These are phyloP conservation scores for Ormyrus pomaceus DNA, from an alignment of 2,888 invertebrate species.

Conservation along the genomic window DNA sequence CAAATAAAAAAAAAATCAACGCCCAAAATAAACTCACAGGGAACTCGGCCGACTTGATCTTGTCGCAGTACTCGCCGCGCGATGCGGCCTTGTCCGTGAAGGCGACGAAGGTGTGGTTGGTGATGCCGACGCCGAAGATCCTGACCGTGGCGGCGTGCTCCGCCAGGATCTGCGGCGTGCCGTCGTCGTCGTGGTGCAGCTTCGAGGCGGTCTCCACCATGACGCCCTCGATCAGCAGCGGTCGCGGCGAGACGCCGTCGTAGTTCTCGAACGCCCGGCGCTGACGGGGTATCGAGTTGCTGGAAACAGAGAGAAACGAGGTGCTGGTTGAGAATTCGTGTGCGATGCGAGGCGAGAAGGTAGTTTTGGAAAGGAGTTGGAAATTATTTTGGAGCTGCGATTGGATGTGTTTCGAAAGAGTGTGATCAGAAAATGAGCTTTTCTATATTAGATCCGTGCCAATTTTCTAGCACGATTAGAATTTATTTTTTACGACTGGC, in stretches of 20 bases:
- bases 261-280: background rate
- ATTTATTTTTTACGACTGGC: too few relatives aligned
- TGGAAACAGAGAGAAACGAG: too few relatives aligned
- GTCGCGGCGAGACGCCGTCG: background rate
- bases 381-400: too few relatives aligned
- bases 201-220: slow-evolving; percentile 47
- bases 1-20: too few relatives aligned
- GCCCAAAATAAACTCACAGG: slow-evolving; percentile 72
- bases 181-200: slow-evolving; percentile 74
- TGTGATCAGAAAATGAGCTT: too few relatives aligned
- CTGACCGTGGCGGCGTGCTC: slow-evolving; percentile 80
- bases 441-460: too few relatives aligned
- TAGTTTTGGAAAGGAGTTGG: too few relatives aligned
- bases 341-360: too few relatives aligned
- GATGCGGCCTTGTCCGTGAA: slow-evolving; percentile 81
- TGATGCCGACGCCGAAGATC: slow-evolving; percentile 85
- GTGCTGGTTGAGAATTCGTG: too few relatives aligned
- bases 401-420: too few relatives aligned
- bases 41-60: slow-evolving; percentile 77
- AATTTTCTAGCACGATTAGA: too few relatives aligned
- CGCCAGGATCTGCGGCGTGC: slow-evolving; percentile 83
- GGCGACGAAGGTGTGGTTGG: slow-evolving; percentile 81
- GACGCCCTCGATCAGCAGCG: slow-evolving; percentile 49
- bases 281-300: too few relatives aligned
- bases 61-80: slow-evolving; percentile 81